phyloP scores from a whole-genome alignment of 2,888 invertebrate genomes.

The Calameuta idolon region DNA sequence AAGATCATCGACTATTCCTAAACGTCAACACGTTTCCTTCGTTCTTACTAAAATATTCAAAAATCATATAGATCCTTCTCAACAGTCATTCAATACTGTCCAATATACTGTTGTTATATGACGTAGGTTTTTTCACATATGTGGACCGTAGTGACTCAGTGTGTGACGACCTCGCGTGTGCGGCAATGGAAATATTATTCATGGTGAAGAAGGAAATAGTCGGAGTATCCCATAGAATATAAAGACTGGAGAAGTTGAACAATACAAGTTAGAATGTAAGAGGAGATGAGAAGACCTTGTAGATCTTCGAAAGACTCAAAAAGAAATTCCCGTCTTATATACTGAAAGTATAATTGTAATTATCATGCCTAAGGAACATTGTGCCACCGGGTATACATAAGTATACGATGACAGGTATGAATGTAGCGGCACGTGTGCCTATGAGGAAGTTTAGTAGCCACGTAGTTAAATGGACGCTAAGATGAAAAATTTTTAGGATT shows the following conservation, averaged over 20 bases:
- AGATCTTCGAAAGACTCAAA: slow-evolving; percentile 16
- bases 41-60: background rate
- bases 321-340: slow-evolving; percentile 7
- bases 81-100: background rate
- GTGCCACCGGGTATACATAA: background rate
- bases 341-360: slow-evolving; percentile 2
- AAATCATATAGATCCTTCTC: background rate
- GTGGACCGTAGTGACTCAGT: background rate
- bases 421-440: background rate
- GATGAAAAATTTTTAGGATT: background rate
- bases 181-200: background rate
- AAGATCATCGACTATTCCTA: background rate
- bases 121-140: background rate
- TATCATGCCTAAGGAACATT: background rate
- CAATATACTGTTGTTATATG: background rate
- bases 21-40: background rate
- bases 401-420: background rate
- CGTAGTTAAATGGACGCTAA: background rate
- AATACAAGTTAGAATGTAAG: background rate
- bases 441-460: background rate
- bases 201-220: slow-evolving; percentile 8
- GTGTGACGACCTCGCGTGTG: background rate
- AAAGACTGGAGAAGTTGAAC: slow-evolving; percentile 2
- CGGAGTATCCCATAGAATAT: background rate
- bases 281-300: slow-evolving; percentile 15